Evolutionary conservation across 2,797 vertebrate species (phyloP).

Genomic region (Sarcophilus harrisii): DNA sequence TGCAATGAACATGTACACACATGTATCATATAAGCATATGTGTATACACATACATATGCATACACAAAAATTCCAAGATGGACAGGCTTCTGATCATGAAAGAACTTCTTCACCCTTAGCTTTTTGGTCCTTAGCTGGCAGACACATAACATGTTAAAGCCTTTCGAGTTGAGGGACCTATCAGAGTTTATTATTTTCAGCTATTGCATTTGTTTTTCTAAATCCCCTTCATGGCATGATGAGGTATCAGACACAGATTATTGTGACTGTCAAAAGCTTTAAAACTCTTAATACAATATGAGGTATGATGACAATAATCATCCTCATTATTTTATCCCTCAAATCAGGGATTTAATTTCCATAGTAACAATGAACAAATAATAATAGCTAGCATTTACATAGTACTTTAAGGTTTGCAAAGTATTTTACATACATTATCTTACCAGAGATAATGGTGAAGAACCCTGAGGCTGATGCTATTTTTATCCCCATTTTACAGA

Average conservation of each 20-base stretch:
- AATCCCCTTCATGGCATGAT: neutral
- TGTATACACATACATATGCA: fast-evolving
- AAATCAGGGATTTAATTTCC: neutral
- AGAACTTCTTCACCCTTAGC: neutral
- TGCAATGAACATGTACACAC: no score
- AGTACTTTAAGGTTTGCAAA: neutral
- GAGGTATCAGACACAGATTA: neutral
- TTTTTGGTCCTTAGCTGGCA: neutral
- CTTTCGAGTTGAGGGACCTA: neutral
- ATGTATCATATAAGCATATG: neutral
- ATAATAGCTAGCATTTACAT: neutral
- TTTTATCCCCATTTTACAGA: neutral
- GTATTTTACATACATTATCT: neutral
- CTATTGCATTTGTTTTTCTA: neutral
- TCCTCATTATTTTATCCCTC: neutral
- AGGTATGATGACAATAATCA: neutral
- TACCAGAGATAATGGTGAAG: neutral
- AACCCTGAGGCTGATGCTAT: neutral
- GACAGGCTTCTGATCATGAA: neutral
- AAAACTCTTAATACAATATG: neutral
- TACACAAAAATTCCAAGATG: neutral
- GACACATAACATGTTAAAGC: neutral
- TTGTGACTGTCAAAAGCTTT: neutral
- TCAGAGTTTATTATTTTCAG: neutral
- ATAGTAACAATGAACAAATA: neutral